Evolutionary conservation across 2,113 vertebrate species (phyloP), one percentile per base, ranked within the genome.

Genomic region (Spilogale gracilis): DNA sequence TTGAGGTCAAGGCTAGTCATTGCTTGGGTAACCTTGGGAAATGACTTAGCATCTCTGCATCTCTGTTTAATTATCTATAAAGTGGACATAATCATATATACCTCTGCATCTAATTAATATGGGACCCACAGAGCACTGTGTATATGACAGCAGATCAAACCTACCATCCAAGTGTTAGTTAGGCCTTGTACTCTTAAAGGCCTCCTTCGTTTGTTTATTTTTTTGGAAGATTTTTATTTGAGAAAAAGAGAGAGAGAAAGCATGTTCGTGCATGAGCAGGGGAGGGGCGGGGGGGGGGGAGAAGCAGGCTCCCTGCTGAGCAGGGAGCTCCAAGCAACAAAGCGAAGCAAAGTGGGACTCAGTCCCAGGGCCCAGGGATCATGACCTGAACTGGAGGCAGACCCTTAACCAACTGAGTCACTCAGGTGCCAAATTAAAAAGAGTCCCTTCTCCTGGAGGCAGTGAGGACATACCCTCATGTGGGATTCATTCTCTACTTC

Each of bases 11-110:
- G 48, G 54, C 79, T 43, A n/a, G n/a, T 73, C 27, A 16, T 80
- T 48, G 89, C 48, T 25, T 43, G 54, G 32, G 14, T 80, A 27
- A 38, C 79, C 76, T 60, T 71, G 54, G 71, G 58, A 89, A 43
- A 79, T 74, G 54, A 93, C 56, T 79, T 52, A 32, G 17, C 63
- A 52, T 54, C 82, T 95, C 81, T 54, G 82, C 76, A 65, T 54
- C 63, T 97, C 43, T 14, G 23, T 65, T 81, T 88, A 84, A 65
- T 87, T 90, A 69, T 63, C 54, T 81, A 43, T 30, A 56, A 90
- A 89, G 69, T 90, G 50, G 63, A 27, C n/a, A 25, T n/a, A 80
- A 63, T 63, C 93, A 38, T 78, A 73, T 32, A 60, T 69, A 71
- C 38, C 60, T 18, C 27, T 45, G 91, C 5, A 0, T 65, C 65